Base-by-base conservation (phyloP, 2,888 invertebrate genomes). In the Philopedon plagiatum region DNA sequence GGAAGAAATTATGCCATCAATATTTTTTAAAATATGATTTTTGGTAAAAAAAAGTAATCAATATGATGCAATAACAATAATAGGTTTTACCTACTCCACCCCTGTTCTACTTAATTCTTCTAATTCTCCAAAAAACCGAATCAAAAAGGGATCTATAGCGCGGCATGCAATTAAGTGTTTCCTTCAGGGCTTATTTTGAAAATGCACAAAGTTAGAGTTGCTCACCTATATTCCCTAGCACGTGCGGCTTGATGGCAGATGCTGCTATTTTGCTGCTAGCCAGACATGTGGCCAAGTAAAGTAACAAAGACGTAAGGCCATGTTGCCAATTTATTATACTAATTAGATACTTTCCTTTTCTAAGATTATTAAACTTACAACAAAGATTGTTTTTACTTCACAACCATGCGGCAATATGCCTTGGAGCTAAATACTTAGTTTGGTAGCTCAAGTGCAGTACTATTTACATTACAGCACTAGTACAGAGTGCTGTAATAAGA, bases 181-280 rank as follows among this genome's bases (percentile, higher is more conserved):
- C 66, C 71, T 66, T 56, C 41, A 21, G 63, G 68, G 65, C 37
- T 51, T 51, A 26, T 41, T 57, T 57, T 21, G 18, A 67, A 72
- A 72, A 67, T 54, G 41, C 32, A 51, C 56, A 54, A 70, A 15
- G 37, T 64, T 15, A 54, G 18, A 65, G 34, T 63, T 58, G 72
- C 49, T 68, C 68, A 67, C 58, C 61, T 71, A 75, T 70, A 71
- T 76, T 74, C 41, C 60, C 68, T 75, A 79, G 78, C 79, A 77
- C 79, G 79, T 78, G 79, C 79, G 77, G 73, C 66, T 62, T 60
- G 61, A 66, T 77, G 80, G 82, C 83, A 83, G 83, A 83, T 83
- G 83, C 83, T 66, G 71, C 37, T 58, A 81, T 83, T 84, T 83
- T 80, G 80, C 81, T 69, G 60, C 54, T 51, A 78, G 78, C 75